Percentiles rank a stretch among this genome's conserved stretches.
These are phyloP conservation scores for Meta bourneti DNA, from an alignment of 2,888 invertebrate species.

Conservation along the genomic window DNA sequence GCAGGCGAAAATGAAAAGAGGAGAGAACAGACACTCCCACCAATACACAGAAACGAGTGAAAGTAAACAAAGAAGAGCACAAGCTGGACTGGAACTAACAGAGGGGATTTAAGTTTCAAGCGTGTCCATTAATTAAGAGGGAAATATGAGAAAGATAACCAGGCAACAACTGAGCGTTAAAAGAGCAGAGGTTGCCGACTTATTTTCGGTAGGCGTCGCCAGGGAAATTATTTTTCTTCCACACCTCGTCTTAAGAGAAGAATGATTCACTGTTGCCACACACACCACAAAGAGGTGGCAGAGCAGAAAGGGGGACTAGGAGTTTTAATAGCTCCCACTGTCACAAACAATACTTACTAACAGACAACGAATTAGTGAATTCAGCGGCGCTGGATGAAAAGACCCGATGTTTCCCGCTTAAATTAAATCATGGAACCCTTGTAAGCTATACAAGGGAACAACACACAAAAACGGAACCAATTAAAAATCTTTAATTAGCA, in stretches of 20 bases:
- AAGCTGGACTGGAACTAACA: background rate
- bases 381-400: too few species aligned
- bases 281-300: background rate
- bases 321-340: background rate
- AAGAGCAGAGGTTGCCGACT: constrained; percentile 43
- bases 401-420: too few species aligned
- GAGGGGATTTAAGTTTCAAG: background rate
- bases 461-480: too few species aligned
- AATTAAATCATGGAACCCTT: too few species aligned
- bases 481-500: too few species aligned
- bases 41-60: background rate
- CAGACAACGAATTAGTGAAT: too few species aligned
- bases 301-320: background rate
- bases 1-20: background rate
- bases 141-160: constrained; percentile 18
- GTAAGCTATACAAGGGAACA: too few species aligned
- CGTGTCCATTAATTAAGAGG: constrained; percentile 24
- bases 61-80: constrained; percentile 37
- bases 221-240: background rate
- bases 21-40: constrained; percentile 3
- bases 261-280: constrained; percentile 19
- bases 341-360: too few species aligned
- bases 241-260: background rate
- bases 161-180: background rate
- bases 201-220: constrained; percentile 27